These are phyloP conservation scores for Mesoclemmys tuberculata DNA, from an alignment of 2,113 vertebrate genomes.

Conservation along the genomic window DNA sequence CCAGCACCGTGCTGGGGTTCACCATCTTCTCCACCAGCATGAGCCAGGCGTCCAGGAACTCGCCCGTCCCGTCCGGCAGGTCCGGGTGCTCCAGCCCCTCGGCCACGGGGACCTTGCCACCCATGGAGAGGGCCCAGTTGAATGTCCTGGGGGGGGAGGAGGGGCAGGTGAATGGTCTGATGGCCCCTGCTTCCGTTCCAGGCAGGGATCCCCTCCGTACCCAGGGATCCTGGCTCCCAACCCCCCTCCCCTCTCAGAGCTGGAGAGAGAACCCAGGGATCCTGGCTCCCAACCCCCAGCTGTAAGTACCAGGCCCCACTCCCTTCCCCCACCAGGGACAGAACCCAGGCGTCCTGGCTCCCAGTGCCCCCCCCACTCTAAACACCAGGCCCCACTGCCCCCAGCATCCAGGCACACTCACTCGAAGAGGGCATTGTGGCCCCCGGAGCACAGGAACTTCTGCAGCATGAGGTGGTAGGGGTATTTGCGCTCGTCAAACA, in stretches of 20 bases:
- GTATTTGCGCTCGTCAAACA: conserved; percentile 95
- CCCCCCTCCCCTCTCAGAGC: no score
- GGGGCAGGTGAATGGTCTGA: background rate
- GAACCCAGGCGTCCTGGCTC: background rate
- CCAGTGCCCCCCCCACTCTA: no score
- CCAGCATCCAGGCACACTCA: conserved; percentile 70
- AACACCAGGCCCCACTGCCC: no score
- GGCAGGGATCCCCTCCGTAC: background rate
- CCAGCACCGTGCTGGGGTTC: conserved; percentile 93
- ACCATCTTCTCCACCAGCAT: conserved; percentile 98
- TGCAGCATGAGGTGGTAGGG: conserved; percentile 96
- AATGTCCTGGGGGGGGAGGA: conserved; percentile 84
- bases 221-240: background rate
- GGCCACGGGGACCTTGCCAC: conserved; percentile 90
- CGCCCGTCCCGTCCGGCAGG: conserved; percentile 92
- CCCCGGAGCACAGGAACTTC: conserved; percentile 95
- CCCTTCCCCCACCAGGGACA: no score
- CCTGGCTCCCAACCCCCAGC: background rate
- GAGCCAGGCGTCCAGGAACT: conserved; percentile 94
- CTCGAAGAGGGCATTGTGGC: conserved; percentile 96
- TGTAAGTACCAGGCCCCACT: no score
- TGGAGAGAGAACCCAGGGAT: background rate
- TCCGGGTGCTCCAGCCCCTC: conserved; percentile 92
- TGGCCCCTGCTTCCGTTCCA: background rate
- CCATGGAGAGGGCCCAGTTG: conserved; percentile 95